Base-by-base conservation (phyloP, 1,140 invertebrate species). In the Zaprionus nigranus region DNA sequence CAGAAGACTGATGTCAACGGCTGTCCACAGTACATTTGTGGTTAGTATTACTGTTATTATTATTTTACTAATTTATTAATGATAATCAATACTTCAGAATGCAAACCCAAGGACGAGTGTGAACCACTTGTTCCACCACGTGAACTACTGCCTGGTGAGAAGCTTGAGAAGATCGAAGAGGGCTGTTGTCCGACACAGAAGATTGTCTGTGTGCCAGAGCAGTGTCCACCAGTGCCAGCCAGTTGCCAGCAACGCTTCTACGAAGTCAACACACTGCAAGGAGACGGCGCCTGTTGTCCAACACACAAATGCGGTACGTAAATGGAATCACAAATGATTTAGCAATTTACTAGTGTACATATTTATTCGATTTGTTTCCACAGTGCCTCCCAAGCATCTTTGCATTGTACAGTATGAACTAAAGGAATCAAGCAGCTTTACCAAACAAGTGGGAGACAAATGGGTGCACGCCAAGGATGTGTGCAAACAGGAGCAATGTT, bases 11-110 rank as follows among this genome's bases (percentile, higher is more conserved):
- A 93, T 57, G 36, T 93, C 3, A 93, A 95, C 79, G 95, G 94
- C 43, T 96, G 96, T 90, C 94, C 94, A 26, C 94, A 95, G 79
- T 96, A 95, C 75, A 94, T 96, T 72, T 97, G 96, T 80, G 94
- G 96, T 96, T 91, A 87, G 94, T 91, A 17, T 63, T 12, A 30
- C 9, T 46, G 46, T 15, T 11, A 36, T 24, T 26, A 12, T 1
- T 28, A 12, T 1, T 46, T 1, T 17, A 46, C 6, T 46, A 17
- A 40, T 34, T 59, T 11, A 24, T 2, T 26, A 20, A 28, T 30
- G 6, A 13, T 22, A 20, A 43, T 7, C n/a, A 0, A 13, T 36
- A n/a, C 6, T 49, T 51, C 67, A 96, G 95, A 96, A 93, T 97
- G 96, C 78, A 94, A 95, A 73, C 95, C 96, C 5, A 92, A 92